Evolutionary conservation across 2,113 vertebrate species (phyloP).

Genomic region (Fregata magnificens): DNA sequence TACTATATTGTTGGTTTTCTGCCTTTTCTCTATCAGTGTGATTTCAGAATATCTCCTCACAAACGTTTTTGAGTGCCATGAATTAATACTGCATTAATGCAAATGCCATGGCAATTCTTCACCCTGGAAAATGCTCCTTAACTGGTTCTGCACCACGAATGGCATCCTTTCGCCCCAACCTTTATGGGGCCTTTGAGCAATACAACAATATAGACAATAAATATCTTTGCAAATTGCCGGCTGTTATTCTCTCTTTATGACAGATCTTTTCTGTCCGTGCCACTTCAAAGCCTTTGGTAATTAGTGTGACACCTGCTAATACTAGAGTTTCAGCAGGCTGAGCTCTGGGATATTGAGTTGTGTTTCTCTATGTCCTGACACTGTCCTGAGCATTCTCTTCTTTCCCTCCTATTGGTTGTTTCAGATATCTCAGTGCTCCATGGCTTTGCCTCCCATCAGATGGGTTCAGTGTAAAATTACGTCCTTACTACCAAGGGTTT

Average conservation of each 20-base stretch:
- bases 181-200: neutral
- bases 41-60: neutral
- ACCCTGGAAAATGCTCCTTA: neutral
- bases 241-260: neutral
- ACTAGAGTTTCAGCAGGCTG: neutral
- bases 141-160: neutral
- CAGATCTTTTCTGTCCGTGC: neutral
- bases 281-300: neutral
- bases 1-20: neutral
- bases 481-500: neutral
- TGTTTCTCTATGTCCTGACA: neutral
- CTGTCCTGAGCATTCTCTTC: neutral
- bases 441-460: neutral
- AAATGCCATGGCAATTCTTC: neutral
- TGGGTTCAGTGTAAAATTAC: neutral
- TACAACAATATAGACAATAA: neutral
- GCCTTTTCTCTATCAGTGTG: neutral
- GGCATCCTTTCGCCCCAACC: neutral
- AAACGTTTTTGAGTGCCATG: neutral
- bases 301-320: neutral
- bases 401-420: neutral
- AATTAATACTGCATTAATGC: neutral
- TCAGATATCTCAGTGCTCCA: neutral
- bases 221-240: neutral
- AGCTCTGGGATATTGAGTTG: neutral